phyloP scores from a whole-genome alignment of 1,140 invertebrate species.

The Physella acuta region DNA sequence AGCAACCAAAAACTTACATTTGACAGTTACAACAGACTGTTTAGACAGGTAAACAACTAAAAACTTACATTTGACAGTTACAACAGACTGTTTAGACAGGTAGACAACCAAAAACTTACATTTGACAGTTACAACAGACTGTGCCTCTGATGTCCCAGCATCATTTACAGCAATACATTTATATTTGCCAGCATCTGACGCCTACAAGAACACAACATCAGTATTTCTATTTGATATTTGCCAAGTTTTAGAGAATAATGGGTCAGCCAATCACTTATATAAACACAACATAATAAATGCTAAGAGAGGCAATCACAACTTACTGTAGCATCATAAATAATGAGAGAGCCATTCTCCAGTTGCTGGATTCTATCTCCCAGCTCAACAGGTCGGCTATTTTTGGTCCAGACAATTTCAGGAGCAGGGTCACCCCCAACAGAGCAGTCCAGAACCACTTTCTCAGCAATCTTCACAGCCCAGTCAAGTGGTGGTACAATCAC shows the following conservation, averaged over 20 bases:
- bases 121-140: constrained; percentile 48
- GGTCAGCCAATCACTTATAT: too few species aligned
- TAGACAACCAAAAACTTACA: too few species aligned
- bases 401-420: constrained; percentile 59
- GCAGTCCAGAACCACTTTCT: constrained; percentile 55
- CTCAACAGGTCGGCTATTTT: constrained; percentile 53
- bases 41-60: too few species aligned
- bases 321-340: constrained; percentile 56
- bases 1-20: too few species aligned
- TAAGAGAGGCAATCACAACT: constrained; percentile 18
- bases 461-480: constrained; percentile 48
- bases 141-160: constrained; percentile 56
- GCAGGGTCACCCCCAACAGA: constrained; percentile 55
- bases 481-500: constrained; percentile 50
- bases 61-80: too few species aligned
- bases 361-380: constrained; percentile 46
- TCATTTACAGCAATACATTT: constrained; percentile 60
- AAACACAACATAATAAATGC: too few species aligned
- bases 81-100: too few species aligned
- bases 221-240: too few species aligned
- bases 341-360: constrained; percentile 56
- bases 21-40: too few species aligned
- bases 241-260: background rate
- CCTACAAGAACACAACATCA: too few species aligned
- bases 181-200: constrained; percentile 58